Base-by-base conservation (phyloP, 2,888 invertebrate species). In the Pherbina coryleti region DNA sequence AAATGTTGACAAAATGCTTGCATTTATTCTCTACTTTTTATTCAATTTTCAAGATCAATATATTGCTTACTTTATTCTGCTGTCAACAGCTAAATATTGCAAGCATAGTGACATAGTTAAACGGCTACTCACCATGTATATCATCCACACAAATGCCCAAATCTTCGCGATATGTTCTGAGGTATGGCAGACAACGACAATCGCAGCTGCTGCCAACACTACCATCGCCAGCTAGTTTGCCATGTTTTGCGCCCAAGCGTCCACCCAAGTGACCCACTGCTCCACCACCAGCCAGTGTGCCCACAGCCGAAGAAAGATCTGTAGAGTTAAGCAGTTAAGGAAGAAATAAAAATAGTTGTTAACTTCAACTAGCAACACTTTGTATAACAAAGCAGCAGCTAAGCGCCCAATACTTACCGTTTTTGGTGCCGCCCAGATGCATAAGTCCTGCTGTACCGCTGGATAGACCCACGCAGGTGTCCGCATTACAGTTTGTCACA, bases 81-180 rank as follows among this genome's bases (percentile, higher is more conserved):
- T 44, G 44, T 44, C 44, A 44, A 44, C 44, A 44, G 44, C 44
- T 44, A 11, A 44, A 44, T 44, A 11, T 11, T 44, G 44, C 14
- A 44, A 14, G 44, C 11, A 44, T n/a, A n/a, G n/a, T 44, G 44
- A 14, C 44, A 44, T 44, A 44, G 11, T 44, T 44, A 44, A 44
- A 11, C 44, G 3, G 44, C 14, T 74, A 85, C 92, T 92, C 88
- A 96, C 96, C 96, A 89, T 95, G 94, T 83, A 97, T 92, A 87
- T 96, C 95, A 88, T 95, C 95, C 82, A 96, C 95, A 89, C 97
- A 97, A 82, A 96, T 93, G 83, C 93, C 93, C 82, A 94, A 91
- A 89, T 97, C 97, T 89, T 97, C 96, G 80, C 96, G 92, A 91
- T 95, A 96, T 75, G 95, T 93, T 5, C 95, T 95, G 80, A 94